phyloP scores from a whole-genome alignment of 2,888 invertebrate genomes.

The Agriopis aurantiaria region DNA sequence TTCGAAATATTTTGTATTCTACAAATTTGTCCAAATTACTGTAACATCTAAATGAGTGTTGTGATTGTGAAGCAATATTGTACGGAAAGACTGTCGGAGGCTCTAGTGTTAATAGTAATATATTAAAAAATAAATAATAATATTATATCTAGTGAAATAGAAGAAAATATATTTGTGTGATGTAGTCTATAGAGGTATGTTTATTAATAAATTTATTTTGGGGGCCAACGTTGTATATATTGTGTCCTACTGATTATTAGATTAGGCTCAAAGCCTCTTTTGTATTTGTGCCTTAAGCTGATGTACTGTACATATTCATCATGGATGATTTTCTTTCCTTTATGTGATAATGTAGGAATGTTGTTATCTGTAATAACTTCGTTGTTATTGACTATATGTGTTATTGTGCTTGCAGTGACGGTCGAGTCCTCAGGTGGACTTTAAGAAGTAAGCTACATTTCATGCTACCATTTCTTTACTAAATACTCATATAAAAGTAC shows the following conservation, averaged over 20 bases:
- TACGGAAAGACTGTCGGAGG: slow-evolving; percentile 78
- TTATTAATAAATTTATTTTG: slow-evolving; percentile 61
- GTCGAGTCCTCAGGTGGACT: slow-evolving; percentile 74
- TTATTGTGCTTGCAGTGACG: slow-evolving; percentile 57
- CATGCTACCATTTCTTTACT: slow-evolving; percentile 37
- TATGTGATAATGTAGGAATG: slow-evolving; percentile 68
- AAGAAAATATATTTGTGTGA: slow-evolving; percentile 48
- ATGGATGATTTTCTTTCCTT: slow-evolving; percentile 70
- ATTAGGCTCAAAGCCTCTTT: slow-evolving; percentile 74
- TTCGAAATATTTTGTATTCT: slow-evolving; percentile 19
- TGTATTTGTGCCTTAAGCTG: slow-evolving; percentile 76
- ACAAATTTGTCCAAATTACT: slow-evolving; percentile 51
- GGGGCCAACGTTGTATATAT: slow-evolving; percentile 77
- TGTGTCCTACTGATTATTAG: slow-evolving; percentile 57
- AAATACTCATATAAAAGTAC: slow-evolving; percentile 62
- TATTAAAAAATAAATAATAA: slow-evolving; percentile 46
- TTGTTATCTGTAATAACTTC: slow-evolving; percentile 49
- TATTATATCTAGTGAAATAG: slow-evolving; percentile 42
- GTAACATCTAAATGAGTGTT: slow-evolving; percentile 60
- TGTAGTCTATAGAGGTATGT: slow-evolving; percentile 46
- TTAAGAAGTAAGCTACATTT: slow-evolving; percentile 31
- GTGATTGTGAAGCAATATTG: slow-evolving; percentile 73
- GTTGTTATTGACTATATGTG: slow-evolving; percentile 56
- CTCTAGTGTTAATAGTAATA: slow-evolving; percentile 63
- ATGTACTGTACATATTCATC: slow-evolving; percentile 76